phyloP scores from a whole-genome alignment of 2,888 invertebrate species.

The Chalcosyrphus nemorum region DNA sequence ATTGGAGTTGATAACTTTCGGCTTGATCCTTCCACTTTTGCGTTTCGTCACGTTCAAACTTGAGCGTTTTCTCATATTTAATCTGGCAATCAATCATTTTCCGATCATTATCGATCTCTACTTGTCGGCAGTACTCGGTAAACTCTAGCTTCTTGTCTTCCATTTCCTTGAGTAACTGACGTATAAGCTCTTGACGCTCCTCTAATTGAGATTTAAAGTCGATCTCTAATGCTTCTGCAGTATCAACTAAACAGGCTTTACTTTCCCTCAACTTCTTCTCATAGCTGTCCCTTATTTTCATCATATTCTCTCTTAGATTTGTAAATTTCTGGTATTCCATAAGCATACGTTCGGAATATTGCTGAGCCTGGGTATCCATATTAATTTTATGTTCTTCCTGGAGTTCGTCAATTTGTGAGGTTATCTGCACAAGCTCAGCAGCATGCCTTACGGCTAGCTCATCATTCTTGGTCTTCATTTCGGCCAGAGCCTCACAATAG shows the following conservation, averaged over 20 bases:
- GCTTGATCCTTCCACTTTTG: constrained; percentile 91
- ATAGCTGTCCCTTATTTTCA: constrained; percentile 86
- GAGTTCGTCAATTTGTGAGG: constrained; percentile 88
- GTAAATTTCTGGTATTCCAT: constrained; percentile 93
- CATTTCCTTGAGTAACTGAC: constrained; percentile 84
- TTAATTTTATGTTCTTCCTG: constrained; percentile 87
- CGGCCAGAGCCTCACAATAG: constrained; percentile 91
- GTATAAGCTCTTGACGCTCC: constrained; percentile 85
- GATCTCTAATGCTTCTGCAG: constrained; percentile 83
- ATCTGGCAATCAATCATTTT: constrained; percentile 80
- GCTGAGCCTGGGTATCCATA: constrained; percentile 87
- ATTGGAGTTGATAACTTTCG: constrained; percentile 91
- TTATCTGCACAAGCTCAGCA: constrained; percentile 89
- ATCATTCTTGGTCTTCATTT: constrained; percentile 86
- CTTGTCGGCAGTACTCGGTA: constrained; percentile 80
- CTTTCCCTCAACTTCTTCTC: constrained; percentile 86
- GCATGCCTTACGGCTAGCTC: constrained; percentile 86
- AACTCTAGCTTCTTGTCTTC: constrained; percentile 81
- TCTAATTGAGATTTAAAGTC: constrained; percentile 84
- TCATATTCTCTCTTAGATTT: constrained; percentile 86
- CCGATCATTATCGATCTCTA: constrained; percentile 81
- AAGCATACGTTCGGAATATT: constrained; percentile 92
- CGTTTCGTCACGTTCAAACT: constrained; percentile 89
- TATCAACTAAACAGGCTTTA: constrained; percentile 82
- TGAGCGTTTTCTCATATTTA: constrained; percentile 81